Evolutionary conservation across 2,113 vertebrate species (phyloP).

Genomic region (Caranx ignobilis): DNA sequence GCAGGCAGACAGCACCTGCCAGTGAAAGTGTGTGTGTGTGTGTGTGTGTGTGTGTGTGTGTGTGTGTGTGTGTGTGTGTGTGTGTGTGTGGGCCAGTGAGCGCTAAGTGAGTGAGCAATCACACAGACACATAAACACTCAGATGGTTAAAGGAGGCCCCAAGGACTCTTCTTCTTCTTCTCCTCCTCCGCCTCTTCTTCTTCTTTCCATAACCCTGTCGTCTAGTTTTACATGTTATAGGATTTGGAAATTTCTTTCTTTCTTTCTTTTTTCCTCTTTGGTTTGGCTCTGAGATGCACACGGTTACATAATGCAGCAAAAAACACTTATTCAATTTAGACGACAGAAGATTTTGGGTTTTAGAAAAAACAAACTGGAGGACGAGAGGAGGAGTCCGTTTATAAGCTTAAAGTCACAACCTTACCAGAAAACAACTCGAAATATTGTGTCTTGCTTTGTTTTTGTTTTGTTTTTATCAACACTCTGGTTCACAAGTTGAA

Average conservation of each 20-base stretch:
- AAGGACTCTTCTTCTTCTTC: neutral
- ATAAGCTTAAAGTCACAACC: no score
- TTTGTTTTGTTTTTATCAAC: no score
- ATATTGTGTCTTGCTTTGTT: no score
- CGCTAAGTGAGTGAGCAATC: constrained; percentile 33
- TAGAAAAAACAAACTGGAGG: no score
- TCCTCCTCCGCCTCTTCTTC: neutral
- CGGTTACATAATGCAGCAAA: neutral
- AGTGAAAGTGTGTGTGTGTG: constrained; percentile 44
- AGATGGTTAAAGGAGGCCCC: neutral
- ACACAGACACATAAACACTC: constrained; percentile 31
- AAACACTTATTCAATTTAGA: neutral
- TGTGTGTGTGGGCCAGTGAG: constrained; percentile 33
- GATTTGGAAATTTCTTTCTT: no score
- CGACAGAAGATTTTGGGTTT: no score
- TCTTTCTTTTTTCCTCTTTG: neutral
- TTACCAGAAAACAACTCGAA: no score
- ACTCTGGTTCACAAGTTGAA: no score
- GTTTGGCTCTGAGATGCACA: neutral
- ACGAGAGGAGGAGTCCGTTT: no score
- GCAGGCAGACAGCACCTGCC: constrained; percentile 32
- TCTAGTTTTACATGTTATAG: neutral
- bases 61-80: constrained; percentile 37
- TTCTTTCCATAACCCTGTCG: neutral
- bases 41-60: constrained; percentile 47